A percentile compares a stretch with the other conserved stretches of the same genome.
Evolutionary conservation across 2,113 vertebrate genomes (phyloP).

Genomic region (Malurus alboscapulatus): DNA sequence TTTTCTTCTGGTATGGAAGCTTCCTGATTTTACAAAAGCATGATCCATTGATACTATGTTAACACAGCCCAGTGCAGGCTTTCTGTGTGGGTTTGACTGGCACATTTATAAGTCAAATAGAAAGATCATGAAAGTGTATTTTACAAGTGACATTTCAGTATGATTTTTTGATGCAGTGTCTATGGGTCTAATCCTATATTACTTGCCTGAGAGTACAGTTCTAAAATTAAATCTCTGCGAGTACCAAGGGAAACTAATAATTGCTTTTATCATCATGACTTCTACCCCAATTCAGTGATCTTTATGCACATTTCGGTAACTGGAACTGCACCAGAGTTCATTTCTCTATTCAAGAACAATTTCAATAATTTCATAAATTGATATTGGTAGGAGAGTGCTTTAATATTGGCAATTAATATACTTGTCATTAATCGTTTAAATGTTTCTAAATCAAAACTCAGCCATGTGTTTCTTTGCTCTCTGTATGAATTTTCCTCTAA

Average conservation of each 20-base stretch:
- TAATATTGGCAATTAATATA: neutral
- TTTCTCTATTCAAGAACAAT: neutral
- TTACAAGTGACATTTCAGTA: neutral
- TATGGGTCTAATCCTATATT: neutral
- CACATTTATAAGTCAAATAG: neutral
- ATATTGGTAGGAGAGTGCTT: neutral
- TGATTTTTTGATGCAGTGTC: neutral
- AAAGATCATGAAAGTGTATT: neutral
- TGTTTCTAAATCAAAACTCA: neutral
- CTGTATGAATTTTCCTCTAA: neutral
- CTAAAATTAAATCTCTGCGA: constrained; percentile 7
- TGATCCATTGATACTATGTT: neutral
- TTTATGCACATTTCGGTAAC: neutral
- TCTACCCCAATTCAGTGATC: neutral
- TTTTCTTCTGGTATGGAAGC: neutral
- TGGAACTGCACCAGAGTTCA: neutral
- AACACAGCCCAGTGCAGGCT: neutral
- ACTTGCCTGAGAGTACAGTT: neutral
- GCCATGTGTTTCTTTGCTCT: neutral
- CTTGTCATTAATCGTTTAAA: neutral
- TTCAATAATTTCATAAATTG: neutral
- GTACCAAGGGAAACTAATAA: neutral
- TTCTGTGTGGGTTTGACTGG: neutral
- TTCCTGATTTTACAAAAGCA: neutral
- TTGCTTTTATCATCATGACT: neutral